Evolutionary conservation across 2,113 vertebrate genomes (phyloP).

Genomic region (Corythoichthys haematopterus): DNA sequence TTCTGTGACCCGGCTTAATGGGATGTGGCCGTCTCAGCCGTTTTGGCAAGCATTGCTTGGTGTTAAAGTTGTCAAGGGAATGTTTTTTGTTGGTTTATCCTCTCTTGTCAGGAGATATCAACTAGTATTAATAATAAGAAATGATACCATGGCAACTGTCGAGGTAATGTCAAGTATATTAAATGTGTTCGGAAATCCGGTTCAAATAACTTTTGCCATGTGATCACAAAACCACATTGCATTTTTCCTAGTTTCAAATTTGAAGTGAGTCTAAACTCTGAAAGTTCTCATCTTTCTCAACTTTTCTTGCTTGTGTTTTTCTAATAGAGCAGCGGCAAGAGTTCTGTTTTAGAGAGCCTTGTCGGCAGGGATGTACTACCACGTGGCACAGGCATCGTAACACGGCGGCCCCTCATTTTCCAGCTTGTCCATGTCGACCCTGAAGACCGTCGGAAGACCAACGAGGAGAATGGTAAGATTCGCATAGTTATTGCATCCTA

Average conservation of each 20-base stretch:
- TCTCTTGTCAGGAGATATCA: neutral
- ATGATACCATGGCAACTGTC: too few species aligned
- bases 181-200: neutral
- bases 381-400: constrained; percentile 93
- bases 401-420: constrained; percentile 91
- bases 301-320: neutral
- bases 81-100: constrained; percentile 8
- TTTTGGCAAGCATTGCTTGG: constrained; percentile 18
- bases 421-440: constrained; percentile 90
- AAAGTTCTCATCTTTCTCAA: neutral
- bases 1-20: constrained; percentile 43
- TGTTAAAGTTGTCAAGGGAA: constrained; percentile 17
- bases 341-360: constrained; percentile 94
- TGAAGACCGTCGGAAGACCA: constrained; percentile 86
- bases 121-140: too few species aligned
- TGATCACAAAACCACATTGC: neutral
- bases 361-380: constrained; percentile 92
- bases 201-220: neutral
- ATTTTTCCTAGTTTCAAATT: neutral
- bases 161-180: neutral
- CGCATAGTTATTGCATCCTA: neutral
- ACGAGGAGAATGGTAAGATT: constrained; percentile 89
- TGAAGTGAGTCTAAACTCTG: neutral
- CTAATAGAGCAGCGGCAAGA: constrained; percentile 96
- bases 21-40: constrained; percentile 50